These are phyloP conservation scores for Drosophila limbata DNA, from an alignment of 2,888 invertebrate species.

Conservation along the genomic window DNA sequence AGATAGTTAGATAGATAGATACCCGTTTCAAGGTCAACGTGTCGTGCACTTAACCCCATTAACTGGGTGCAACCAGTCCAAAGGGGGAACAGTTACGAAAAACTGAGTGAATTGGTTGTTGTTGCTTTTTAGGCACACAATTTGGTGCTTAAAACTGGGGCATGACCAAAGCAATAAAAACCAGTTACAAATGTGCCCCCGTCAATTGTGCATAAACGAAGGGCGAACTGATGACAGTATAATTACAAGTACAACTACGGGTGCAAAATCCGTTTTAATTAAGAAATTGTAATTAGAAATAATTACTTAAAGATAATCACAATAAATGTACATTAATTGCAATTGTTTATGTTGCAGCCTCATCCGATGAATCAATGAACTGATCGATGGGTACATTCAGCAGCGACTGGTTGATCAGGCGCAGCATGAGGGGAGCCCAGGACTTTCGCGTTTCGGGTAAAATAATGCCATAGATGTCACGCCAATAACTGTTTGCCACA, in stretches of 20 bases:
- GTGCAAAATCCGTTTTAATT: conserved; percentile 20
- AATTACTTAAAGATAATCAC: conserved; percentile 37
- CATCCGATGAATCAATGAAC: conserved; percentile 54
- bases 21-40: conserved; percentile 44
- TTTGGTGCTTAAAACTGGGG: conserved; percentile 54
- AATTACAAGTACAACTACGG: conserved; percentile 27
- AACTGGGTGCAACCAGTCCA: conserved; percentile 27
- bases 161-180: conserved; percentile 56
- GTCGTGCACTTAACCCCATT: conserved; percentile 59
- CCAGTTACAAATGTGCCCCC: conserved; percentile 29
- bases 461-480: conserved; percentile 86
- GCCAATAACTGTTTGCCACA: conserved; percentile 87
- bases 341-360: neutral
- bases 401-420: conserved; percentile 79
- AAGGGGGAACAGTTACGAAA: conserved; percentile 36
- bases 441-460: conserved; percentile 85
- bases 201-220: conserved; percentile 28
- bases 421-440: conserved; percentile 82
- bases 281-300: conserved; percentile 21
- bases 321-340: conserved; percentile 12
- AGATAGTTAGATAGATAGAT: conserved; percentile 16
- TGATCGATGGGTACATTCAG: conserved; percentile 81
- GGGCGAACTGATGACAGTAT: conserved; percentile 28
- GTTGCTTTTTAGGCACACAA: conserved; percentile 31
- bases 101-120: conserved; percentile 20